Evolutionary conservation across 2,113 vertebrate species (phyloP).

Genomic region (Anarrhichthys ocellatus): DNA sequence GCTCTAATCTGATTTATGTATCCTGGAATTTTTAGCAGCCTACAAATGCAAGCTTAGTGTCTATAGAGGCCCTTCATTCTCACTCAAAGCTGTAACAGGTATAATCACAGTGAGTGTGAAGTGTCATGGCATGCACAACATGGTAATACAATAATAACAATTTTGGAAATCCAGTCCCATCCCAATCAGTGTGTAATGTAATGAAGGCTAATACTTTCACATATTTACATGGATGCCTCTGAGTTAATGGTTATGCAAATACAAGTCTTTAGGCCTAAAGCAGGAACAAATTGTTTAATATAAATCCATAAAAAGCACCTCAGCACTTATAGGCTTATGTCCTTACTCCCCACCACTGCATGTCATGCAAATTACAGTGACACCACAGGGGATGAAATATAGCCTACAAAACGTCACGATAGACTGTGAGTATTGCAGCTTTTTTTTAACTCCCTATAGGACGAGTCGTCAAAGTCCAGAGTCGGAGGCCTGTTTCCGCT

Average conservation of each 20-base stretch:
- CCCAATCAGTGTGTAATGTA: neutral
- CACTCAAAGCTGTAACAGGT: neutral
- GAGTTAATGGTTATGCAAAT: neutral
- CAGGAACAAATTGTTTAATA: neutral
- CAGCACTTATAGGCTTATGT: too few relatives aligned
- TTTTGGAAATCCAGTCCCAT: neutral
- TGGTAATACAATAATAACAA: neutral
- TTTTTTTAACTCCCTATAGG: neutral
- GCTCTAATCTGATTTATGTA: conserved; percentile 21
- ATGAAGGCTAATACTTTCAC: neutral
- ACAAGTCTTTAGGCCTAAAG: neutral
- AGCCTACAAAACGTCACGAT: neutral
- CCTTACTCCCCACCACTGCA: neutral
- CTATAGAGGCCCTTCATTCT: neutral
- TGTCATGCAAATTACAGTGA: neutral
- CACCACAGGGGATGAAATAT: neutral
- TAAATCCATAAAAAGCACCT: neutral
- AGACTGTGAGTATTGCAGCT: neutral
- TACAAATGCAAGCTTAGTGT: neutral
- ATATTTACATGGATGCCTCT: neutral
- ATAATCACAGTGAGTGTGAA: neutral
- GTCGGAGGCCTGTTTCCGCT: neutral
- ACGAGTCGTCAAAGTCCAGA: neutral
- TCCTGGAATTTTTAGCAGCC: conserved; percentile 1
- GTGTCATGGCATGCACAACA: neutral